Base-by-base conservation (phyloP, 2,888 invertebrate genomes). In the Chalcis sispes region DNA sequence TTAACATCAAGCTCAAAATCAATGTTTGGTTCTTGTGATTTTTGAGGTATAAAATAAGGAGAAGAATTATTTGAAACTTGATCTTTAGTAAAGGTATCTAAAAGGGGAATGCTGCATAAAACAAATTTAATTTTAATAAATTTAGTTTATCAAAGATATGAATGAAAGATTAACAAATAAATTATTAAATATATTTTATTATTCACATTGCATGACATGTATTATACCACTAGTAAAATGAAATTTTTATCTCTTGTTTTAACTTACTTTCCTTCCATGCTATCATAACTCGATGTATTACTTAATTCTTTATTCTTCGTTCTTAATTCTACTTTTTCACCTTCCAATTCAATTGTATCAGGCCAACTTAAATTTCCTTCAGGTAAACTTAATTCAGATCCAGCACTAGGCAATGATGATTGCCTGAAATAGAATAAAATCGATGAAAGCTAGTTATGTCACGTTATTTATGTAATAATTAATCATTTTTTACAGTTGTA, bases 1-100 rank as follows among this genome's bases (percentile, higher is more conserved):
- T 98, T 98, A 5, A 99, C 96, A 87, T 98, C 98, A 82, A 99
- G 90, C 87, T 98, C 98, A 85, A 99, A 95, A 89, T 98, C 98
- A 70, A 98, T 96, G 85, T 96, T 97, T 0, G 98, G 97, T 84
- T 97, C 97, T 70, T 94, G 92, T 0, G 93, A 91, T 85, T 93
- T 93, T 80, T 92, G 92, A 58, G 86, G 87, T 2, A 82, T 85
- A 84, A 84, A 83, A 77, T 84, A 84, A 42, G 88, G 87, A 1
- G 88, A 88, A 72, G 84, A 90, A 1, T 87, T 85, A 1, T 85
- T 85, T 4, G 89, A 86, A 5, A 85, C 81, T 80, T 88, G 87
- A 66, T 89, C 89, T 64, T 84, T 86, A 18, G 84, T 83, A 27
- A 85, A 85, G 1, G 87, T 84, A 79, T 89, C 88, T 13, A 89